Percentiles rank a stretch among this genome's conserved stretches.
These are phyloP conservation scores for Athalia rosae DNA, from an alignment of 2,888 invertebrate species.

Conservation along the genomic window DNA sequence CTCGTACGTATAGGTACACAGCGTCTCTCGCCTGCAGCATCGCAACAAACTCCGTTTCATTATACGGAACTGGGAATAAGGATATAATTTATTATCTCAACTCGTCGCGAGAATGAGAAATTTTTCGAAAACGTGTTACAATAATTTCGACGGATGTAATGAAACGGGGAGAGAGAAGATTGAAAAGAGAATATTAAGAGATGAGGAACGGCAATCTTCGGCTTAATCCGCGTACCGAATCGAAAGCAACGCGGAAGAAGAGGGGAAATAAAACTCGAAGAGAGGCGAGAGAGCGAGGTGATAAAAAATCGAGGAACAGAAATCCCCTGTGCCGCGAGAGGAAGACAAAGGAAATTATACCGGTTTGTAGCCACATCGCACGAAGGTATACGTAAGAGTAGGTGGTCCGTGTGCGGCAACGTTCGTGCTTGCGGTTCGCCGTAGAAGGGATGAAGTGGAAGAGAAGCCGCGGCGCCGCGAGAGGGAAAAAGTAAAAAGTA, in stretches of 20 bases:
- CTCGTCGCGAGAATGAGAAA: too few species aligned
- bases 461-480: neutral
- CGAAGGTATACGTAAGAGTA: neutral
- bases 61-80: too few species aligned
- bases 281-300: neutral
- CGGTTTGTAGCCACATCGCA: neutral
- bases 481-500: neutral
- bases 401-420: too few species aligned
- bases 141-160: too few species aligned
- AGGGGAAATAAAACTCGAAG: neutral
- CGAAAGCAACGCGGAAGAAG: neutral
- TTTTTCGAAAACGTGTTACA: too few species aligned
- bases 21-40: too few species aligned
- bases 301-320: neutral
- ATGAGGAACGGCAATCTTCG: too few species aligned
- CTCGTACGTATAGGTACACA: too few species aligned
- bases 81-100: too few species aligned
- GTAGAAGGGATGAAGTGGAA: neutral
- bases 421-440: neutral
- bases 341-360: conserved; percentile 39
- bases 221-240: neutral
- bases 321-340: neutral
- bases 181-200: too few species aligned
- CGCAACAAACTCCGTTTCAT: too few species aligned
- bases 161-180: too few species aligned